Evolutionary conservation across 2,888 invertebrate genomes (phyloP).

Genomic region (Andrena chrysosceles): DNA sequence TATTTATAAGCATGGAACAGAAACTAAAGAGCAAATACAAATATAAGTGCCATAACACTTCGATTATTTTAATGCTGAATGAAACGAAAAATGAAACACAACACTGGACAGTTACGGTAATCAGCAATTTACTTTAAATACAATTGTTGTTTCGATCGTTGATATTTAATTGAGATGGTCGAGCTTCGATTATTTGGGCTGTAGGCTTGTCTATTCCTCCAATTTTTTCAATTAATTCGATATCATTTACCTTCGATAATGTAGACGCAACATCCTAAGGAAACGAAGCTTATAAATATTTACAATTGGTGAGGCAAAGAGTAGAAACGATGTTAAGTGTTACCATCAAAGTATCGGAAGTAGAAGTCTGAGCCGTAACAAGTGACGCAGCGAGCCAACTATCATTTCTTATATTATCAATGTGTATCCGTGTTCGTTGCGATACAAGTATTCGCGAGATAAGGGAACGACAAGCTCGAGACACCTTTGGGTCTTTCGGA

Average conservation of each 20-base stretch:
- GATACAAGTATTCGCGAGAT: conserved; percentile 91
- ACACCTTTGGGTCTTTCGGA: conserved; percentile 89
- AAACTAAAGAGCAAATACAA: conserved; percentile 40
- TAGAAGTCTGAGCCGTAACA: conserved; percentile 73
- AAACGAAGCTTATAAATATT: not conserved
- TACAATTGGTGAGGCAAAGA: not conserved
- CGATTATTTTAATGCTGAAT: conserved; percentile 40
- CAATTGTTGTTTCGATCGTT: conserved; percentile 5
- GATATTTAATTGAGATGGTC: not conserved
- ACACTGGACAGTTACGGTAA: not conserved
- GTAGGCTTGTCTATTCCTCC: conserved; percentile 3
- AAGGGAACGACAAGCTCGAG: conserved; percentile 88
- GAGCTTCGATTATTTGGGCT: not conserved
- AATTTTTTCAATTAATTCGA: conserved; percentile 1
- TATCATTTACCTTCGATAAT: conserved; percentile 3
- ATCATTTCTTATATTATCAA: conserved; percentile 89
- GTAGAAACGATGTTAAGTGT: not conserved
- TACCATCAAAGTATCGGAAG: conserved; percentile 70
- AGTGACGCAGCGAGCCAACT: conserved; percentile 86
- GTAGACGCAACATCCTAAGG: conserved; percentile 5
- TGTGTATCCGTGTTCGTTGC: conserved; percentile 88
- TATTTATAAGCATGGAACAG: conserved; percentile 47
- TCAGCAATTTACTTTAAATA: conserved; percentile 15
- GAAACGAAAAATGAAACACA: not conserved
- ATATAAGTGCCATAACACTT: conserved; percentile 66